A percentile compares a stretch with the other conserved stretches of the same genome.
Evolutionary conservation across 2,888 invertebrate species (phyloP).

Genomic region (Hypsopygia costalis): DNA sequence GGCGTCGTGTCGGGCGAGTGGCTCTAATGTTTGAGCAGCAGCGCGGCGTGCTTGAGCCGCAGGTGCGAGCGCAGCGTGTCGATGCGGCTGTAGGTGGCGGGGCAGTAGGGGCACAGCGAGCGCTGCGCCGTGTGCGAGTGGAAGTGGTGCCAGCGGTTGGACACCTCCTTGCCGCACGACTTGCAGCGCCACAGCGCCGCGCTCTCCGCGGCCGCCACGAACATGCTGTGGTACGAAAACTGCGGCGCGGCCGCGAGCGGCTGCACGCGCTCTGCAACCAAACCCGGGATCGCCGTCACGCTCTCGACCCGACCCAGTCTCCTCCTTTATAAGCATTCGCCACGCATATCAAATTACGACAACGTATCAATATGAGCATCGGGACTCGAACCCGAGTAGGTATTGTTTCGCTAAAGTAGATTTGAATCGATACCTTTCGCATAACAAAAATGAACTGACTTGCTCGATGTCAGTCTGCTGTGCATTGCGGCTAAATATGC

Average conservation of each 20-base stretch:
- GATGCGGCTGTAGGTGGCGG: slow-evolving; percentile 92
- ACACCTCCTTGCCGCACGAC: slow-evolving; percentile 91
- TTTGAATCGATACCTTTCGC: not conserved
- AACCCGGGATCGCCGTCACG: slow-evolving; percentile 21
- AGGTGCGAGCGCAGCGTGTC: slow-evolving; percentile 92
- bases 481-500: slow-evolving; percentile 25
- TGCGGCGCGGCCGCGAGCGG: slow-evolving; percentile 35
- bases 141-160: slow-evolving; percentile 94
- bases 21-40: slow-evolving; percentile 67
- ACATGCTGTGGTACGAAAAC: slow-evolving; percentile 92
- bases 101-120: slow-evolving; percentile 91
- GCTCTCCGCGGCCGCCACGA: slow-evolving; percentile 85
- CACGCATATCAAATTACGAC: slow-evolving; percentile 17
- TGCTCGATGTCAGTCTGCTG: slow-evolving; percentile 11
- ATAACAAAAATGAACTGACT: not conserved
- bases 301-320: slow-evolving; percentile 15
- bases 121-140: slow-evolving; percentile 91
- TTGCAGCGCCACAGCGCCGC: slow-evolving; percentile 90
- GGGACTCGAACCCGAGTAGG: slow-evolving; percentile 7
- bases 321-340: slow-evolving; percentile 16
- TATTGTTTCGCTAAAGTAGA: not conserved
- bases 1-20: slow-evolving; percentile 19
- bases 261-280: slow-evolving; percentile 56
- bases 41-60: slow-evolving; percentile 85
- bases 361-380: slow-evolving; percentile 17